A percentile compares a stretch with the other conserved stretches of the same genome.
Evolutionary conservation across 2,797 vertebrate species (phyloP).

Genomic region (Garrulus glandarius): DNA sequence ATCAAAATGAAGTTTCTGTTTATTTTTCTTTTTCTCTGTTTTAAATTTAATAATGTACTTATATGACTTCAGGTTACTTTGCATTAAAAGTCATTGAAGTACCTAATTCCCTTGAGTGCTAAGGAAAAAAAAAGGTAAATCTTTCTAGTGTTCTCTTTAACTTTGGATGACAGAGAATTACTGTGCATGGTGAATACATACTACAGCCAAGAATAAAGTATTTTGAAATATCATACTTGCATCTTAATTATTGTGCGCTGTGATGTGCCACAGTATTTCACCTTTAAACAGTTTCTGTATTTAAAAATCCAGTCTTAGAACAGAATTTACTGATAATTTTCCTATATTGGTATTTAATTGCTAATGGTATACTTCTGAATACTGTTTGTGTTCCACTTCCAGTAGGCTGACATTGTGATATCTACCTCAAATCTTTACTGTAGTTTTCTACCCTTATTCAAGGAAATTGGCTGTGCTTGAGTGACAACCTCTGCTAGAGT

Average conservation of each 20-base stretch:
- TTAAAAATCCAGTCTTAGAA: background rate
- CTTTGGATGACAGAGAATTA: background rate
- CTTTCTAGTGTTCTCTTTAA: background rate
- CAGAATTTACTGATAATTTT: background rate
- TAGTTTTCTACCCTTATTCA: background rate
- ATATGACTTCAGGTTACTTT: background rate
- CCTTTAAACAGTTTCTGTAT: background rate
- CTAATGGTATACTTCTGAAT: background rate
- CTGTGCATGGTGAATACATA: background rate
- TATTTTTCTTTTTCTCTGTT: background rate
- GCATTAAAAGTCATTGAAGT: background rate
- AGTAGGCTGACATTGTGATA: background rate
- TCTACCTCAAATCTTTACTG: rapidly evolving
- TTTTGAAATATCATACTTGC: background rate
- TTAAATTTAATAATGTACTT: background rate
- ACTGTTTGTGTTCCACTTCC: background rate
- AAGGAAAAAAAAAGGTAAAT: background rate
- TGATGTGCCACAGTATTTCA: background rate
- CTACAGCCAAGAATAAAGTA: background rate
- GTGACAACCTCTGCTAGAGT: background rate
- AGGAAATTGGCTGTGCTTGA: background rate
- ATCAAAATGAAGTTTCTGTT: background rate
- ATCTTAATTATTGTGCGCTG: background rate
- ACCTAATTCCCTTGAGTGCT: background rate
- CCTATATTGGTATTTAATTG: background rate